phyloP scores from a whole-genome alignment of 2,797 vertebrate species.

The Melanotaenia pygmaea region DNA sequence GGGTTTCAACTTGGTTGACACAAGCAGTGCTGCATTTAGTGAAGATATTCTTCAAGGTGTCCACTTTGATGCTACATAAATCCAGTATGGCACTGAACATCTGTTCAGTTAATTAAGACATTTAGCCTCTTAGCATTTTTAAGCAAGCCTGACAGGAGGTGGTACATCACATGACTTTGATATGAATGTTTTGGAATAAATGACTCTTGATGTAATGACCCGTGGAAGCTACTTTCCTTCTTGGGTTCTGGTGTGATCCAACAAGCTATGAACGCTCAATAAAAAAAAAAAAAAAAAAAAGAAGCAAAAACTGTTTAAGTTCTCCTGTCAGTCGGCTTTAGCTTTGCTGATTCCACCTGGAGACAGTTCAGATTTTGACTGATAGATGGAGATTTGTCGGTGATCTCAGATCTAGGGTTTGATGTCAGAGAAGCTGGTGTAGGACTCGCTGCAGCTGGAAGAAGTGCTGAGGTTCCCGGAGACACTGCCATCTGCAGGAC shows the following conservation, averaged over 20 bases:
- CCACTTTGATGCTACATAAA: conserved; percentile 63
- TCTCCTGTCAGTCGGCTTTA: conserved; percentile 9
- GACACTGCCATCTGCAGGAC: conserved; percentile 87
- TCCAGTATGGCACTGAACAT: conserved; percentile 10
- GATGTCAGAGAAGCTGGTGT: conserved; percentile 90
- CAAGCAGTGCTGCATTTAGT: conserved; percentile 16
- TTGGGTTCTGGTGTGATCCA: not conserved
- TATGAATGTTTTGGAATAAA: conserved; percentile 2
- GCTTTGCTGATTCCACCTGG: conserved; percentile 8
- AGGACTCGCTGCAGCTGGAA: conserved; percentile 94
- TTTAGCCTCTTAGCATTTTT: conserved; percentile 17
- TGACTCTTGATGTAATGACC: conserved; percentile 16
- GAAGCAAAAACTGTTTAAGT: not conserved
- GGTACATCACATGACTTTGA: conserved; percentile 3
- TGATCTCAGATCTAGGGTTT: conserved; percentile 85
- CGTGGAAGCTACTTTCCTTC: not conserved
- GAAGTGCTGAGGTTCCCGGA: conserved; percentile 92
- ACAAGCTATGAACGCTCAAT: conserved; percentile 1
- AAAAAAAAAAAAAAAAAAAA: not conserved
- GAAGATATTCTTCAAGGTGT: conserved; percentile 27
- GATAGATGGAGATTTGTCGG: not conserved
- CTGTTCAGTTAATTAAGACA: conserved; percentile 9
- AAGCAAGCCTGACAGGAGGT: conserved; percentile 30
- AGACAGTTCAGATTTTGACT: not conserved
- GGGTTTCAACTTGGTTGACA: conserved; percentile 5